Base-by-base conservation (phyloP, 2,797 vertebrate genomes). In the Malurus splendens region DNA sequence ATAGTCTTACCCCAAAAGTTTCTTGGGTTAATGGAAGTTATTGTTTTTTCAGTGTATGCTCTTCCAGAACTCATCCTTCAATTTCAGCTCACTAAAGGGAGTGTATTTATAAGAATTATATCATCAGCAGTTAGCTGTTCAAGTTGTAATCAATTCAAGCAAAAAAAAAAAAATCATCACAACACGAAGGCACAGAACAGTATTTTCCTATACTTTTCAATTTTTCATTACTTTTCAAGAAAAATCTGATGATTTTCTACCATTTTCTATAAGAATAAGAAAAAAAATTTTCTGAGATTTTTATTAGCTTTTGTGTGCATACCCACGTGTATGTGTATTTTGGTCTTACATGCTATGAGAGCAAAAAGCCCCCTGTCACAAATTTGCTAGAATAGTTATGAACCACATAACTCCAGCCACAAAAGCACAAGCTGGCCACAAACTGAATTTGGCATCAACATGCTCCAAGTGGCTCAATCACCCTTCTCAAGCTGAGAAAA, bases 241-340 rank as follows among this genome's bases (percentile, higher is more conserved):
- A 92, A 80, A 66, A 60, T 17, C 30, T 70, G 10, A 8, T 71
- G 23, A 50, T 22, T 2, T 62, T 85, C 42, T 16, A 50, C 6
- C 7, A 22, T 42, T 56, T 51, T 42, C 45, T 42, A 0, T 18
- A 71, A 65, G 17, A 80, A 16, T 17, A 47, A 52, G 6, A 9
- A 70, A 52, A 59, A 66, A 36, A 41, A 1, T 5, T 18, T 14
- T 3, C 38, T 55, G 48, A 55, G 9, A 38, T 32, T 61, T 61
- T 44, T 72, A 12, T 57, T 32, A 27, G 20, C 10, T 7, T 44
- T 25, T 54, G 27, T 32, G 13, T 38, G 9, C 32, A 45, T 24
- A 54, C 12, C 10, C 22, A 27, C 0, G 0, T 23, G 7, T 23
- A n/a, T 30, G 3, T 8, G 8, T n/a, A 45, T 47, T 71, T 80